A percentile compares a stretch with the other conserved stretches of the same genome.
These are phyloP conservation scores for Meloe dianella DNA, from an alignment of 2,888 invertebrate species.

Conservation along the genomic window DNA sequence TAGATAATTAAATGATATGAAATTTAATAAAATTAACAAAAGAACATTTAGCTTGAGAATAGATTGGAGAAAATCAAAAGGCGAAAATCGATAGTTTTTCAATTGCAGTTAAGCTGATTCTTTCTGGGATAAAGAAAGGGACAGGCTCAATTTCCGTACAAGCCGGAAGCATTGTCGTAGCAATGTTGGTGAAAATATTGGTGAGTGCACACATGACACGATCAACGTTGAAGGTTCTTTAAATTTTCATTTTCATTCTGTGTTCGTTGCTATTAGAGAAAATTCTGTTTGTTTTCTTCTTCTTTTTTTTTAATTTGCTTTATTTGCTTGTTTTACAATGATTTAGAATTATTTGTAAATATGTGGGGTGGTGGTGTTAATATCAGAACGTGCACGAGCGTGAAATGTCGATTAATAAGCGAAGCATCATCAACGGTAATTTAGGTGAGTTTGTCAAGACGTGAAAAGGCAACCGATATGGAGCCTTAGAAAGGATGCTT, in stretches of 20 bases:
- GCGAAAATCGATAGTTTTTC: not conserved
- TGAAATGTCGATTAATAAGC: constrained; percentile 11
- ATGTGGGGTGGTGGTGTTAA: not conserved
- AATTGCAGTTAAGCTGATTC: constrained; percentile 8
- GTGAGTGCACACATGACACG: not conserved
- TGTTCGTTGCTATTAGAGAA: no score
- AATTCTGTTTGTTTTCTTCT: not conserved
- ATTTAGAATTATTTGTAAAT: not conserved
- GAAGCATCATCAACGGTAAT: not conserved
- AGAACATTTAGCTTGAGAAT: not conserved
- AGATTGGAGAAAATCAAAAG: not conserved
- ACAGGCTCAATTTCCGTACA: constrained; percentile 4
- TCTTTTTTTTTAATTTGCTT: not conserved
- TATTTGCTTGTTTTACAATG: not conserved
- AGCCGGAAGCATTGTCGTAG: not conserved
- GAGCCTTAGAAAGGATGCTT: not conserved
- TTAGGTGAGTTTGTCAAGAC: constrained; percentile 8
- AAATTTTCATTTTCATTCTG: no score
- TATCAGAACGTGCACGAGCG: constrained; percentile 11
- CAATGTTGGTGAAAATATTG: constrained; percentile 1
- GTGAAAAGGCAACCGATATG: constrained; percentile 8
- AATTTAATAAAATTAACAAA: not conserved
- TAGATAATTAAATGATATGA: no score
- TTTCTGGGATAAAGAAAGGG: not conserved
- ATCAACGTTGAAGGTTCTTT: not conserved